These are phyloP conservation scores for Pterois miles DNA, from an alignment of 2,797 vertebrate genomes.

Conservation along the genomic window DNA sequence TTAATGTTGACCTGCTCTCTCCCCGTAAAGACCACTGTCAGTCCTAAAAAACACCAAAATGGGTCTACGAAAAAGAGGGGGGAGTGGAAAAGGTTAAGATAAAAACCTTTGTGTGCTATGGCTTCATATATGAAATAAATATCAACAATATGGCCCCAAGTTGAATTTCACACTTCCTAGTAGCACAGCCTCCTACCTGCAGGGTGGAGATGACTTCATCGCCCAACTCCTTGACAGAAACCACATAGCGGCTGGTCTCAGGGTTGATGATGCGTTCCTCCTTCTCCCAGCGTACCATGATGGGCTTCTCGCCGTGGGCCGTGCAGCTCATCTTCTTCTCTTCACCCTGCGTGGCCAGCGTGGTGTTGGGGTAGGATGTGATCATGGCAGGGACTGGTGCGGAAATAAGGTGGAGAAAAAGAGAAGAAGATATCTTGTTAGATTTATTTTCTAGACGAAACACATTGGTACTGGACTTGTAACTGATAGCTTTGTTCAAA, in stretches of 20 bases:
- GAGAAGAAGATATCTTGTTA: neutral
- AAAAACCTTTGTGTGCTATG: neutral
- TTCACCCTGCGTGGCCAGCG: constrained; percentile 95
- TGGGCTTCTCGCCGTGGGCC: constrained; percentile 96
- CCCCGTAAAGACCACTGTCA: too few species aligned
- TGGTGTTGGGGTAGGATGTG: constrained; percentile 97
- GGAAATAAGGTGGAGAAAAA: neutral
- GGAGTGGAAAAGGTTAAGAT: too few species aligned
- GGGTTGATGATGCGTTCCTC: constrained; percentile 98
- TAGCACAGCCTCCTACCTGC: constrained; percentile 83
- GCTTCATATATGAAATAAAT: neutral
- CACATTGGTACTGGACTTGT: neutral
- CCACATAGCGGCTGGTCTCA: constrained; percentile 96
- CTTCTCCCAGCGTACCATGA: constrained; percentile 99
- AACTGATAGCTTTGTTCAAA: neutral
- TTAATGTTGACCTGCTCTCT: too few species aligned
- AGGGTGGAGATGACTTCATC: constrained; percentile 97
- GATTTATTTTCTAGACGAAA: neutral
- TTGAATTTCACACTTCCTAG: neutral
- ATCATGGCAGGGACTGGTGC: constrained; percentile 96
- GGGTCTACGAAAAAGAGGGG: too few species aligned
- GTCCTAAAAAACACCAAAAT: too few species aligned
- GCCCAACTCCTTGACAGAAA: constrained; percentile 94
- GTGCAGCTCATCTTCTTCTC: constrained; percentile 99
- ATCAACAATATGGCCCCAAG: neutral